phyloP scores from a whole-genome alignment of 2,797 vertebrate genomes.

The Molossus molossus region DNA sequence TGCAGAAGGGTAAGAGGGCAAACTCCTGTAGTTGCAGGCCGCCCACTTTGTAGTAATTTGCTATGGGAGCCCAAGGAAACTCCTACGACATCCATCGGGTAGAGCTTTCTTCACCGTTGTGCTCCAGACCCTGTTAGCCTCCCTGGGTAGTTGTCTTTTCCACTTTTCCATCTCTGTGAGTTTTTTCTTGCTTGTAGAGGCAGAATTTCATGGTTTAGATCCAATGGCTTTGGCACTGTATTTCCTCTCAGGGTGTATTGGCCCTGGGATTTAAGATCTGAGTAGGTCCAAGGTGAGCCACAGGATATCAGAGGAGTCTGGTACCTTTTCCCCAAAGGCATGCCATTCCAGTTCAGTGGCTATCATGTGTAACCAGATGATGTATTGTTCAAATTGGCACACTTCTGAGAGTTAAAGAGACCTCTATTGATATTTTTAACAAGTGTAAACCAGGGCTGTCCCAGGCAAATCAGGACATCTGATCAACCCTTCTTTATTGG shows the following conservation, averaged over 20 bases:
- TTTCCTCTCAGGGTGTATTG: background rate
- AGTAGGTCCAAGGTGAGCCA: background rate
- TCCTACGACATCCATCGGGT: fast-evolving
- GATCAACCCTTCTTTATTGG: constrained; percentile 12
- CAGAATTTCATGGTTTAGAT: constrained; percentile 4
- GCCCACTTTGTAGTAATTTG: background rate
- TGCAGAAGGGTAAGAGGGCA: background rate
- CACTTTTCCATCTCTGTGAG: background rate
- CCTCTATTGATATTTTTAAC: background rate
- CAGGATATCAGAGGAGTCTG: background rate
- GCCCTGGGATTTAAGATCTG: background rate
- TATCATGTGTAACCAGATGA: background rate
- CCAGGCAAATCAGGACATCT: background rate
- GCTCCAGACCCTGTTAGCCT: background rate
- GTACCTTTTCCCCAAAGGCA: background rate
- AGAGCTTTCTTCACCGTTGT: background rate
- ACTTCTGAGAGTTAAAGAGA: background rate
- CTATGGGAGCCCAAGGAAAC: background rate
- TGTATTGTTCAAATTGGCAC: background rate
- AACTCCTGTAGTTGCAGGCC: background rate
- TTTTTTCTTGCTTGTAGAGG: background rate
- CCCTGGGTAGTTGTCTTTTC: background rate
- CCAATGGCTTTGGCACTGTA: background rate
- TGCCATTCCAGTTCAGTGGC: background rate
- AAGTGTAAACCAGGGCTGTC: background rate